These are phyloP conservation scores for Probosciger aterrimus DNA, from an alignment of 2,113 vertebrate species.

Conservation along the genomic window DNA sequence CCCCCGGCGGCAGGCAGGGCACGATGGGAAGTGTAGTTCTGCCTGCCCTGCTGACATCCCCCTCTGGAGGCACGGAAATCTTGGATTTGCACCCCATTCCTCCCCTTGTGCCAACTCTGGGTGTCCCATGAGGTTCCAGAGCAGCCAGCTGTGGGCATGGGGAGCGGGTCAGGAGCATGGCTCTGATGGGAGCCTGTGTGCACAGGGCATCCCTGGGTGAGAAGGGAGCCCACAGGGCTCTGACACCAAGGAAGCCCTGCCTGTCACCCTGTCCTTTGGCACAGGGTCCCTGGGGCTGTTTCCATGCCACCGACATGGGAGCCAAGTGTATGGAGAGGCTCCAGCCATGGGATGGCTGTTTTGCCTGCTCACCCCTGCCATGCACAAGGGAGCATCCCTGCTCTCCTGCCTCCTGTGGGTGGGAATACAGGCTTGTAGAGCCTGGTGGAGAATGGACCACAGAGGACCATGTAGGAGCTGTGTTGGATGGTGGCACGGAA, in stretches of 20 bases:
- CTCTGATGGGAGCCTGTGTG: neutral
- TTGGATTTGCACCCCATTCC: neutral
- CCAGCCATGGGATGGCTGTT: neutral
- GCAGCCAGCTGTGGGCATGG: neutral
- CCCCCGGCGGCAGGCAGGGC: constrained; percentile 2
- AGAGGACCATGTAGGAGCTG: neutral
- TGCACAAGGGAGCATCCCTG: accelerated
- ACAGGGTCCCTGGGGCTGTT: neutral
- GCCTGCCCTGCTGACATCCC: neutral
- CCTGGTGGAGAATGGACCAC: accelerated
- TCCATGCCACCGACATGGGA: neutral
- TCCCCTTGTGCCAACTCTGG: accelerated
- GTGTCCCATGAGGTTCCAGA: neutral
- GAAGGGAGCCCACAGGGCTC: neutral
- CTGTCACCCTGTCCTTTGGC: neutral
- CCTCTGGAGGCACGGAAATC: neutral
- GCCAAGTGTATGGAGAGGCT: neutral
- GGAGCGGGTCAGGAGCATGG: accelerated
- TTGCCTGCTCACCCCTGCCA: neutral
- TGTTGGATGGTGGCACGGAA: neutral
- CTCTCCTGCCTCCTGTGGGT: accelerated
- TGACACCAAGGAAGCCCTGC: neutral
- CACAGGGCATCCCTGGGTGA: neutral
- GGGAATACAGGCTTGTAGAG: accelerated
- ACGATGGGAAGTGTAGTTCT: constrained; percentile 67